A percentile compares a stretch with the other conserved stretches of the same genome.
These are phyloP conservation scores for Ginglymostoma cirratum DNA, from an alignment of 2,113 vertebrate genomes.

Conservation along the genomic window DNA sequence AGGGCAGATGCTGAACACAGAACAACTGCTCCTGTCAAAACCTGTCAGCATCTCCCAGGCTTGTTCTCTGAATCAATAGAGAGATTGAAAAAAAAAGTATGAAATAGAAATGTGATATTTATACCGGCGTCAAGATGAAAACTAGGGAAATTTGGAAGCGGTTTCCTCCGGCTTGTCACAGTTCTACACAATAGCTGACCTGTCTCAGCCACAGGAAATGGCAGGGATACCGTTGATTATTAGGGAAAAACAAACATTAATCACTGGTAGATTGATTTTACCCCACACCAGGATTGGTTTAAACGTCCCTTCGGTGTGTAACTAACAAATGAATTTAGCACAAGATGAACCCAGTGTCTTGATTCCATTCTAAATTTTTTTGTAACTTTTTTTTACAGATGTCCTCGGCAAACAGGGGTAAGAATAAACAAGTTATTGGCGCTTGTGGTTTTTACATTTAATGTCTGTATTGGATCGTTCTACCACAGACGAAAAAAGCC, in stretches of 20 bases:
- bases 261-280: not conserved
- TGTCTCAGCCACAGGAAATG: not conserved
- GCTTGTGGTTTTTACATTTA: no score
- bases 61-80: conserved; percentile 42
- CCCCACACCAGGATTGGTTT: not conserved
- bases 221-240: not conserved
- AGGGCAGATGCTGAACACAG: conserved; percentile 36
- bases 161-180: not conserved
- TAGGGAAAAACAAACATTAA: not conserved
- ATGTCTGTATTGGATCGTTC: no score
- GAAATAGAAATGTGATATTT: conserved; percentile 42
- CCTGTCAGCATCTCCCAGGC: conserved; percentile 45
- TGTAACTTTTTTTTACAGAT: conserved; percentile 64
- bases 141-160: not conserved
- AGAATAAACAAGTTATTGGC: conserved; percentile 35
- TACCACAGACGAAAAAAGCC: not conserved
- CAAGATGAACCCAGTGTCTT: not conserved
- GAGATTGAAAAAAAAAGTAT: conserved; percentile 43
- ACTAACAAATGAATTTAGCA: not conserved
- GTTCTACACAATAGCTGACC: not conserved
- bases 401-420: conserved; percentile 68
- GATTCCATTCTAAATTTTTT: conserved; percentile 6
- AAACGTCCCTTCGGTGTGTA: not conserved
- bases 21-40: conserved; percentile 43
- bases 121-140: conserved; percentile 32